Conservation (phyloP, 2,113 vertebrate genomes). For the Phocoena sinus region DNA sequence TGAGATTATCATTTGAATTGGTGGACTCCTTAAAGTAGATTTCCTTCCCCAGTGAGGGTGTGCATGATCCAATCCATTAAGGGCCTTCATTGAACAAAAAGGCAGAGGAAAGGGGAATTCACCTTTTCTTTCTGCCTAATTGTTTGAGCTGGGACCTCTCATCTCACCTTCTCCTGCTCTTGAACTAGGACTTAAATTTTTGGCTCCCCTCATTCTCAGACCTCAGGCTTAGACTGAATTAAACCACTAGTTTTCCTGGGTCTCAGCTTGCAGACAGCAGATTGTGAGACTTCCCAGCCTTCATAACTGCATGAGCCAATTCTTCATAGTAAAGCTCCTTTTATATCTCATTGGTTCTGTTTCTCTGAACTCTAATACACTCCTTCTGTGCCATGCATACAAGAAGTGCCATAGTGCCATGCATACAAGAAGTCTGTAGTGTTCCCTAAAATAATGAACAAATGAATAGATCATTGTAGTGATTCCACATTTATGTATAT, state of each 20-base stretch:
- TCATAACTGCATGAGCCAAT: not conserved
- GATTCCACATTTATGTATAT: not conserved
- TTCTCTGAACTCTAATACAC: not conserved
- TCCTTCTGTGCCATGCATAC: not conserved
- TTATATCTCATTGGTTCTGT: not conserved
- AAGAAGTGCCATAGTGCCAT: not conserved
- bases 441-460: constrained; percentile 19
- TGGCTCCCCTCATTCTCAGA: not conserved
- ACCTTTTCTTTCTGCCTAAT: not conserved
- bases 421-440: not conserved
- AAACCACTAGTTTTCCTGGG: not conserved
- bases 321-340: not conserved
- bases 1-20: not conserved
- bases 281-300: not conserved
- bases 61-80: not conserved
- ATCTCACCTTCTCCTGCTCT: not conserved
- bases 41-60: not conserved
- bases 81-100: not conserved
- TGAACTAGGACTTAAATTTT: not conserved
- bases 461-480: not conserved
- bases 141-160: not conserved
- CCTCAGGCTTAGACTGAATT: not conserved
- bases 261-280: not conserved
- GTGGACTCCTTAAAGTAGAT: not conserved
- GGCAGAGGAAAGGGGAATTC: not conserved